Evolutionary conservation across 1,140 invertebrate genomes (phyloP), one percentile per base, ranked within the genome.

Genomic region (Triops cancriformis): DNA sequence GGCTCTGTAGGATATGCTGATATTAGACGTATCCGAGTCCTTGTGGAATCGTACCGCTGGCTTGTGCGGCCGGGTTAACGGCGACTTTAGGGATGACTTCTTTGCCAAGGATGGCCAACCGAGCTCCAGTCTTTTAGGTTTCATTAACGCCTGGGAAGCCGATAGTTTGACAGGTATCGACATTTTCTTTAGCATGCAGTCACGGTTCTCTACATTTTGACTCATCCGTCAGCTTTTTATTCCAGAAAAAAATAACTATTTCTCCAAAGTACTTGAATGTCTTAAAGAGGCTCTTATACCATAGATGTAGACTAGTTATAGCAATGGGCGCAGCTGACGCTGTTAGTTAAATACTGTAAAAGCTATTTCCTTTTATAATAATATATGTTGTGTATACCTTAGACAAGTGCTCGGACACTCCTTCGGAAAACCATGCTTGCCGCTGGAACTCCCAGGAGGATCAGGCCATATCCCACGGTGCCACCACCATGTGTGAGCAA

Each of bases 1-100:
- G 37, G 31, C 72, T 28, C 64, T 75, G 7, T 76, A 90, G 87
- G 87, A 89, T 79, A 82, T 89, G 74, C 83, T 91, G 1, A 85
- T 88, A 80, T 83, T 91, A 1, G 89, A 92, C 82, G 90, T 88
- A 0, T 87, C 88, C 5, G 88, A 90, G 42, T 87, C 86, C 27
- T 82, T 93, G 45, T 94, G 91, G 90, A 92, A 92, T 82, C 89
- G 89, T 80, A 92, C 92, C 0, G 88, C 88, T 79, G 94, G 94
- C 73, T 84, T 96, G 0, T 96, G 94, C 83, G 94, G 94, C 0
- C 87, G 85, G 5, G 86, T 94, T 76, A 91, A 96, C 84, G 91
- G 91, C 0, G 85, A 89, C 79, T 81, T 83, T 4, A 83, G 84
- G 6, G 92, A 94, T 81, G 94, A 96, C 83, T 87, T 94, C 64